Base-by-base conservation (phyloP, 2,888 invertebrate genomes). In the Odontocerum albicorne region DNA sequence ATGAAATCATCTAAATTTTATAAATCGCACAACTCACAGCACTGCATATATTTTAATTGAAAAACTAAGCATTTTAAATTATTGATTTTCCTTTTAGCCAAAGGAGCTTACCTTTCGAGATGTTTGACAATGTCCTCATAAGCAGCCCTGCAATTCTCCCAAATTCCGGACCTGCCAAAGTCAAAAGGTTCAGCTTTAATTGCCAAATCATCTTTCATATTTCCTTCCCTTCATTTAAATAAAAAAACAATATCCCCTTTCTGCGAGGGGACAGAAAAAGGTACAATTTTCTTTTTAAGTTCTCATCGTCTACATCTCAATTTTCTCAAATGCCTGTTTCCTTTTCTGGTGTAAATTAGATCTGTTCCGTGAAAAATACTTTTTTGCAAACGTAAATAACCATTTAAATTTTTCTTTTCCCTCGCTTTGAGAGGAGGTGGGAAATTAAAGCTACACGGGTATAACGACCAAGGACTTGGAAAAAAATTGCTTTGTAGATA, bases 91-190 rank as follows among this genome's bases (percentile, higher is more conserved):
- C 44, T 36, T 45, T 52, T 31, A 8, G 3, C 19, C 10, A n/a
- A n/a, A 40, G 46, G 47, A 57, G 73, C 88, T 81, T 86, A 92
- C 89, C 94, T 90, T 84, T 93, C 93, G 72, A 94, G 85, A 74
- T 93, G 93, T 81, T 93, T 94, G 66, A 93, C 92, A 75, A 94
- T 92, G 77, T 94, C 93, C 79, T 93, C 94, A 75, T 94, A 94
- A 66, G 92, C 92, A 63, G 92, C 92, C 75, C 92, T 85, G 81
- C 93, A 93, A 79, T 93, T 93, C 81, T 94, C 93, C 93, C 93
- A 93, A 72, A 93, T 91, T 67, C 90, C 90, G 71, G 90, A 89
- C 73, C 87, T 87, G 80, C 64, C 74, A 80, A 75, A 75, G 57
- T 57, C 57, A 58, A 61, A 64, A 63, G 64, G 62, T 63, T 57